Percentiles rank a stretch among this genome's conserved stretches.
Conservation (phyloP, 2,113 vertebrate species). For the Campylorhamphus procurvoides region DNA sequence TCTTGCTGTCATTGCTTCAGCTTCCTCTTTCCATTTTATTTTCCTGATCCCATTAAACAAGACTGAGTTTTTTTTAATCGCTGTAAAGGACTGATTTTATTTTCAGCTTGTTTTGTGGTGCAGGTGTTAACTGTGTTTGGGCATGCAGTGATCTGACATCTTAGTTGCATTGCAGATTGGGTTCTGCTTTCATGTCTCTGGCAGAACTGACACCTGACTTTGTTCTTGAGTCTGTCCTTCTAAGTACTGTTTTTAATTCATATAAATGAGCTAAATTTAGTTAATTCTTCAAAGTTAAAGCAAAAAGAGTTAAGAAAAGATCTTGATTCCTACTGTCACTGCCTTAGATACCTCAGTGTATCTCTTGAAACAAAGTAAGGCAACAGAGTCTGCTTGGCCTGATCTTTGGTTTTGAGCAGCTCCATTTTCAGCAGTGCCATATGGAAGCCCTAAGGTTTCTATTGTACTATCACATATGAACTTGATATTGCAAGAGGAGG, state of each 20-base stretch:
- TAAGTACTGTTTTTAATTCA: background rate
- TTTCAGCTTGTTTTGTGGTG: background rate
- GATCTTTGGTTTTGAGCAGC: background rate
- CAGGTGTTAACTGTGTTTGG: background rate
- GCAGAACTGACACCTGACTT: background rate
- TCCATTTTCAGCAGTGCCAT: background rate
- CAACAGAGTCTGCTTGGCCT: background rate
- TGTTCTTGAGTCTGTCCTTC: background rate
- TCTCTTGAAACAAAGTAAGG: background rate
- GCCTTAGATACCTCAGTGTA: accelerated
- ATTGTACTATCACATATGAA: background rate
- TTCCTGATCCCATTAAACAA: background rate
- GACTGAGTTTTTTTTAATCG: background rate
- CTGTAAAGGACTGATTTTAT: background rate
- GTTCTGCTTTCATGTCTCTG: background rate
- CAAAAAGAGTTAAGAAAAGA: background rate
- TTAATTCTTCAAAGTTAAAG: background rate
- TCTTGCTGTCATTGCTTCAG: background rate
- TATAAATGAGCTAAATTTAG: background rate
- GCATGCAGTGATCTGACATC: background rate
- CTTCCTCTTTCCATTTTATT: background rate
- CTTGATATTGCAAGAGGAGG: background rate
- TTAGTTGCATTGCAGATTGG: background rate
- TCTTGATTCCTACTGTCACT: background rate
- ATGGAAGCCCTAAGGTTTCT: background rate